Evolutionary conservation across 2,888 invertebrate species (phyloP).

Genomic region (Rhorus exstirpatorius): DNA sequence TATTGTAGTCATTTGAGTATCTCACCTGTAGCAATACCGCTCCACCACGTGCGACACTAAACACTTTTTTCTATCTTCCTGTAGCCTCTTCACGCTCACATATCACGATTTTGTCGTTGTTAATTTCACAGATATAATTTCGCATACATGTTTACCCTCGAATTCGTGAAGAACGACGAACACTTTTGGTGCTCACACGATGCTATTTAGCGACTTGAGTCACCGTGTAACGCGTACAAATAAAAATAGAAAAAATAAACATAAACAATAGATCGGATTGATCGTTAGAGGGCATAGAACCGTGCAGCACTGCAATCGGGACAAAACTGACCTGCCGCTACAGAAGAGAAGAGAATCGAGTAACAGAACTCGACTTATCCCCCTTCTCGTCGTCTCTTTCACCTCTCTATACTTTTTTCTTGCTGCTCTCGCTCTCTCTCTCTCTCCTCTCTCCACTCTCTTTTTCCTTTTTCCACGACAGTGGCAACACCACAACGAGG

Average conservation of each 20-base stretch:
- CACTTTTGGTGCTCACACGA: too few relatives aligned
- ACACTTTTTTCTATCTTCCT: slow-evolving; percentile 16
- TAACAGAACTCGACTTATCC: slow-evolving; percentile 69
- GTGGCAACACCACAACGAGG: slow-evolving; percentile 39
- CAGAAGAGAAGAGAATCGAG: slow-evolving; percentile 70
- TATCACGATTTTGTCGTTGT: slow-evolving; percentile 25
- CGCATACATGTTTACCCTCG: background rate
- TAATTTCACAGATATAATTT: background rate
- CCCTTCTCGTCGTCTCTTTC: slow-evolving; percentile 60
- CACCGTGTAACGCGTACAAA: background rate
- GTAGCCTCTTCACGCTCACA: slow-evolving; percentile 18
- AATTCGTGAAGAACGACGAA: too few relatives aligned
- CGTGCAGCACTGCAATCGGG: slow-evolving; percentile 76
- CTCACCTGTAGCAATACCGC: slow-evolving; percentile 32
- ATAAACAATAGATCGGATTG: slow-evolving; percentile 2
- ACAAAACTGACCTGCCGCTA: slow-evolving; percentile 83
- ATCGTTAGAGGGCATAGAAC: slow-evolving; percentile 53
- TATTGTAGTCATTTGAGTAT: background rate
- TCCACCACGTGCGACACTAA: slow-evolving; percentile 46
- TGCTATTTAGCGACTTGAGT: background rate
- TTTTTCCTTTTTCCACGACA: slow-evolving; percentile 56
- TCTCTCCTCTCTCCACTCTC: slow-evolving; percentile 60
- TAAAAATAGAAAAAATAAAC: slow-evolving; percentile 17
- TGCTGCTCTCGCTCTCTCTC: slow-evolving; percentile 42
- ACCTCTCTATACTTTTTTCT: slow-evolving; percentile 75